These are phyloP conservation scores for Naja naja DNA, from an alignment of 2,113 vertebrate species.

Conservation along the genomic window DNA sequence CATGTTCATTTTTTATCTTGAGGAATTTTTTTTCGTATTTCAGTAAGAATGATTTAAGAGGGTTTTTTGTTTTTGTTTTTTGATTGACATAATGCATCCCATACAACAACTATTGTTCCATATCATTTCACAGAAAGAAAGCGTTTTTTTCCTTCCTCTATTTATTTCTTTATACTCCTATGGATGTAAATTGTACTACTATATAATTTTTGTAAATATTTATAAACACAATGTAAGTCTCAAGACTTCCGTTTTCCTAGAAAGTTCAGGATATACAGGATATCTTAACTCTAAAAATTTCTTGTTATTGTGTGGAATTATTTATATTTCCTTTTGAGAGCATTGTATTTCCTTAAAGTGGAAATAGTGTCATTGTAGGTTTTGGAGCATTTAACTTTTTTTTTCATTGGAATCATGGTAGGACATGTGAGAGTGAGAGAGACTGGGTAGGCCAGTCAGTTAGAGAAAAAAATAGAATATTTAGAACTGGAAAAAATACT, in stretches of 20 bases:
- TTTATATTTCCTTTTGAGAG: not conserved
- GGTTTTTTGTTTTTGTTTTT: not conserved
- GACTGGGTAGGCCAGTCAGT: not conserved
- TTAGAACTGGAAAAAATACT: not conserved
- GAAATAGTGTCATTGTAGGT: no score
- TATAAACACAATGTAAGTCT: not conserved
- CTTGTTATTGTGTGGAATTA: not conserved
- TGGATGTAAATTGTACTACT: not conserved
- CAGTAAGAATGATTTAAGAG: not conserved
- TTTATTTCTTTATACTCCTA: not conserved
- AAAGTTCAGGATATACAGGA: not conserved
- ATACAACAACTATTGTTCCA: not conserved
- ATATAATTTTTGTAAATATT: not conserved
- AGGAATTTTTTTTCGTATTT: not conserved
- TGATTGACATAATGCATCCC: not conserved
- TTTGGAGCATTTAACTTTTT: not conserved
- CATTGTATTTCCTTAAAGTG: not conserved
- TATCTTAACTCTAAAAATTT: not conserved
- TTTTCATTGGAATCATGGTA: not conserved
- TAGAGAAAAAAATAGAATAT: not conserved
- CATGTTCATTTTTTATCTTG: not conserved
- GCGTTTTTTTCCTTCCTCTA: not conserved
- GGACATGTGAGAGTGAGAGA: not conserved
- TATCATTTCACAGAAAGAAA: not conserved
- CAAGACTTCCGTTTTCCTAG: not conserved